These are phyloP conservation scores for Drosophila pachea DNA, from an alignment of 1,140 invertebrate genomes.

Conservation along the genomic window DNA sequence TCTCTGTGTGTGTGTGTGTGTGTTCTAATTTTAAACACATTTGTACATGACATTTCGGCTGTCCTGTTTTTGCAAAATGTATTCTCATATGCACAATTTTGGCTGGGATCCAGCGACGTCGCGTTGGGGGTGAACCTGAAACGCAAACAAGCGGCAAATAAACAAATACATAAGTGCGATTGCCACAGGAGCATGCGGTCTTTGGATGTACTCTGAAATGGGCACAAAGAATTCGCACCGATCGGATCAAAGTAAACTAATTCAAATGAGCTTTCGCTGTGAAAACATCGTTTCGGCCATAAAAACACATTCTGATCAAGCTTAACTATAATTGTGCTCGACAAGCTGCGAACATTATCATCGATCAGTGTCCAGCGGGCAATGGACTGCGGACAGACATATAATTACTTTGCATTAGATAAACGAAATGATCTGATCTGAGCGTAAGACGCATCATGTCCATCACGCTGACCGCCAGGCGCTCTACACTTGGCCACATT, in stretches of 20 bases:
- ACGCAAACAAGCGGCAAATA: constrained; percentile 68
- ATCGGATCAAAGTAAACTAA: constrained; percentile 7
- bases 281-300: neutral
- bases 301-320: constrained; percentile 2
- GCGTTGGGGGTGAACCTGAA: constrained; percentile 32
- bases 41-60: constrained; percentile 47
- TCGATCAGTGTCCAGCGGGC: constrained; percentile 24
- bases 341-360: constrained; percentile 19
- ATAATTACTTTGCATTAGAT: constrained; percentile 52
- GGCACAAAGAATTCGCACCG: neutral
- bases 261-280: neutral
- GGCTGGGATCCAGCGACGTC: constrained; percentile 56
- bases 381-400: neutral
- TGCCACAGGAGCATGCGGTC: constrained; percentile 40
- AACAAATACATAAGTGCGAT: constrained; percentile 51
- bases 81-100: constrained; percentile 63
- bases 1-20: neutral
- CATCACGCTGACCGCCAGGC: constrained; percentile 32
- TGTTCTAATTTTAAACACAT: constrained; percentile 40
- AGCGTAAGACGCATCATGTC: constrained; percentile 66
- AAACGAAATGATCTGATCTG: constrained; percentile 24
- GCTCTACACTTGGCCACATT: neutral
- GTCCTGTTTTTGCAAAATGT: constrained; percentile 54
- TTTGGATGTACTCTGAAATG: constrained; percentile 35
- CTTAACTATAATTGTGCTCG: constrained; percentile 21